Base-by-base conservation (phyloP, 2,888 invertebrate genomes). In the Tipula confusa region DNA sequence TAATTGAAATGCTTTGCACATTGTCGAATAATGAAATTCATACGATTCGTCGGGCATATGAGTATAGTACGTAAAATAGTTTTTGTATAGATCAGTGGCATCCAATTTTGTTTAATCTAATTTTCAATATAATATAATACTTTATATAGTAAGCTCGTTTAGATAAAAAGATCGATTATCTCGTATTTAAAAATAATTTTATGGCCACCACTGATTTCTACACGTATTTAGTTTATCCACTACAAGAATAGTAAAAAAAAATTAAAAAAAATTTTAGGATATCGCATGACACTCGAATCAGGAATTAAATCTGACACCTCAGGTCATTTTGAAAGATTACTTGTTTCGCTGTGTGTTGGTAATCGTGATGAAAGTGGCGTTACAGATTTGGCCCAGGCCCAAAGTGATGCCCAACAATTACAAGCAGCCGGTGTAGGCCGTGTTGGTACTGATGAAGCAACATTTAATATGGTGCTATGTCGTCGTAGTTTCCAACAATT, bases 1-100 rank as follows among this genome's bases (percentile, higher is more conserved):
- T 98, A 83, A 95, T 98, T 84, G 98, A 98, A 89, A 94, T 97
- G 83, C 91, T 98, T 88, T 96, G 96, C 87, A 95, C 97, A 6
- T 92, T 97, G 87, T 94, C 94, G 85, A 98, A 98, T 89, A 92
- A 93, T 84, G 96, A 97, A 88, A 95, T 97, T 85, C 92, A 93
- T 85, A 93, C 93, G 18, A 82, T 82, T 18, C 29, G 33, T 7
- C 82, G 33, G 18, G 82, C 82, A 9, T 82, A 82, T 82, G 31
- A 82, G 18, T 33, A 82, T 33, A 82, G 82, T 82, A 82, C 18
- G 82, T 82, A 5, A n/a, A n/a, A n/a, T 80, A 29, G 64, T 24
- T 24, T 43, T 43, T 24, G 24, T 15, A 43, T 43, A 18, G n/a
- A 43, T 43, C 15, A 43, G n/a, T 43, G 43, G n/a, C 15, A 15